Evolutionary conservation across 2,888 invertebrate genomes (phyloP).

Genomic region (Ormyrus thymus): DNA sequence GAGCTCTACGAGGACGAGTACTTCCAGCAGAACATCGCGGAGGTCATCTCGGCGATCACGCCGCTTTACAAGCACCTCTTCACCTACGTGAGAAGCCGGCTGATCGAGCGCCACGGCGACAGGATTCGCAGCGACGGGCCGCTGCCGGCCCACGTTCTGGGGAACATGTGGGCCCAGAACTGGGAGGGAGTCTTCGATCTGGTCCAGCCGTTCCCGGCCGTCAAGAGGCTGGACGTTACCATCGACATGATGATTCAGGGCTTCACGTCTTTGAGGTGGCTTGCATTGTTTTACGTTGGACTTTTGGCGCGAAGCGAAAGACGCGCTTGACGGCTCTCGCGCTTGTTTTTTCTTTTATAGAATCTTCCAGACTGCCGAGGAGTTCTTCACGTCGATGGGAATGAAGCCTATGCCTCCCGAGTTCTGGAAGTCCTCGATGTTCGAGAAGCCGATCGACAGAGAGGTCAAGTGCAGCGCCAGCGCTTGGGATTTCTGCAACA

Average conservation of each 20-base stretch:
- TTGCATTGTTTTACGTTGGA: neutral
- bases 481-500: slow-evolving; percentile 92
- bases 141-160: slow-evolving; percentile 89
- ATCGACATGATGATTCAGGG: slow-evolving; percentile 85
- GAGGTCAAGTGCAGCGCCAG: slow-evolving; percentile 85
- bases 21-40: slow-evolving; percentile 78
- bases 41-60: slow-evolving; percentile 74
- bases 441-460: slow-evolving; percentile 84
- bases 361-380: slow-evolving; percentile 89
- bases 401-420: slow-evolving; percentile 87
- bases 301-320: neutral
- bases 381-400: slow-evolving; percentile 88
- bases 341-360: slow-evolving; percentile 72
- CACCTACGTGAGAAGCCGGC: slow-evolving; percentile 85
- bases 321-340: too few relatives aligned
- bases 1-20: slow-evolving; percentile 83
- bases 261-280: slow-evolving; percentile 83
- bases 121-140: slow-evolving; percentile 83
- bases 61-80: slow-evolving; percentile 90
- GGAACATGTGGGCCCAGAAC: slow-evolving; percentile 90
- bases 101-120: slow-evolving; percentile 81
- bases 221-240: slow-evolving; percentile 84
- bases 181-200: slow-evolving; percentile 86
- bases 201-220: slow-evolving; percentile 85
- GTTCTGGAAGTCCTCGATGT: slow-evolving; percentile 90